Percentiles rank a stretch among this genome's conserved stretches.
Evolutionary conservation across 2,113 vertebrate genomes (phyloP).

Genomic region (Brachyistius frenatus): DNA sequence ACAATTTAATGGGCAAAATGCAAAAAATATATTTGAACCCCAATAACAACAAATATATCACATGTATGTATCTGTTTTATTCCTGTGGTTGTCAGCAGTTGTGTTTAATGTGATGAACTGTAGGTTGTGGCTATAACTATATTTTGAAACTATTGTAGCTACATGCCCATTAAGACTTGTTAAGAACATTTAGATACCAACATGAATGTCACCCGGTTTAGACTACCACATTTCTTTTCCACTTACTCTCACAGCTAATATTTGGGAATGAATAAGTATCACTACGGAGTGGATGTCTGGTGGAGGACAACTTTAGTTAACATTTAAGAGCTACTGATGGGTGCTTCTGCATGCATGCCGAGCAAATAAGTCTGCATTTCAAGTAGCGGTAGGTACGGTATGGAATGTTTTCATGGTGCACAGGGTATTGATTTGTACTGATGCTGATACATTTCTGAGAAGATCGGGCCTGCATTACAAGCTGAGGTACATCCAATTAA

Average conservation of each 20-base stretch:
- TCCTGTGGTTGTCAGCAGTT: too few species aligned
- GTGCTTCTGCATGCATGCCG: not conserved
- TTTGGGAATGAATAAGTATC: not conserved
- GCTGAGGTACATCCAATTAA: conserved; percentile 36
- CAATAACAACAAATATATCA: too few species aligned
- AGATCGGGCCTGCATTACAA: not conserved
- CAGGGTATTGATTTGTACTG: conserved; percentile 40
- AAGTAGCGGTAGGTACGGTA: not conserved
- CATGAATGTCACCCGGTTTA: too few species aligned
- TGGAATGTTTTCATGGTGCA: not conserved
- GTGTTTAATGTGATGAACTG: too few species aligned
- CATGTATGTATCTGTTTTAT: too few species aligned
- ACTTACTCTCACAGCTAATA: not conserved
- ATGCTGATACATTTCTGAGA: conserved; percentile 39
- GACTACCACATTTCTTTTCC: not conserved
- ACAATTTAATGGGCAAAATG: too few species aligned
- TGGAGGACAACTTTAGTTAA: not conserved
- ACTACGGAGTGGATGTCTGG: not conserved
- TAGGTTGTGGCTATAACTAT: too few species aligned
- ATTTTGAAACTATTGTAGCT: too few species aligned
- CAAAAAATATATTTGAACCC: too few species aligned
- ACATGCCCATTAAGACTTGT: too few species aligned
- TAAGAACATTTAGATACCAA: too few species aligned
- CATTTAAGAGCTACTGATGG: conserved; percentile 10
- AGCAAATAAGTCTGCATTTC: conserved; percentile 22